phyloP scores from a whole-genome alignment of 1,140 invertebrate genomes.

The Drosophila athabasca region DNA sequence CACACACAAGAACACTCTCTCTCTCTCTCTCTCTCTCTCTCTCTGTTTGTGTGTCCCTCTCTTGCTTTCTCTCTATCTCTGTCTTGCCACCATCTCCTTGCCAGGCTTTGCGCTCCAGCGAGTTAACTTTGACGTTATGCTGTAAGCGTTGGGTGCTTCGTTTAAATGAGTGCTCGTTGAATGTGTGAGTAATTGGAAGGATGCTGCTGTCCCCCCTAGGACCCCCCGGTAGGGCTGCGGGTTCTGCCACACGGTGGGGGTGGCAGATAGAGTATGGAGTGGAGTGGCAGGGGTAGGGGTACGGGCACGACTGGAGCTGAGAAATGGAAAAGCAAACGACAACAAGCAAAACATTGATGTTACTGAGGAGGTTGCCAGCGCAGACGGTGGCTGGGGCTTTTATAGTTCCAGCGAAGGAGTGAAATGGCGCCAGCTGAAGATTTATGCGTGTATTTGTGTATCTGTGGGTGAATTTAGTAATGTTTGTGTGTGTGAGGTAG shows the following conservation, averaged over 20 bases:
- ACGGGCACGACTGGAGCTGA: conserved; percentile 7
- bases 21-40: not conserved
- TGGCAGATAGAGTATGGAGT: not conserved
- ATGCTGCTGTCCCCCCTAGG: conserved; percentile 44
- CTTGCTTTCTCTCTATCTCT: not conserved
- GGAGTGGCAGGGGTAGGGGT: not conserved
- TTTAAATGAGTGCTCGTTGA: conserved; percentile 82
- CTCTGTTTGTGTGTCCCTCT: not conserved
- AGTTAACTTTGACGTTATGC: conserved; percentile 78
- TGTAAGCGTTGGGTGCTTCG: conserved; percentile 78
- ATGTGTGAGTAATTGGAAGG: conserved; percentile 80
- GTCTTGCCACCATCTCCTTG: conserved; percentile 12
- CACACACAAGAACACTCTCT: conserved; percentile 1
- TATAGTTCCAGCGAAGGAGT: conserved; percentile 64
- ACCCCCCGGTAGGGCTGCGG: too few relatives aligned
- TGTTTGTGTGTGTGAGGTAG: conserved; percentile 14
- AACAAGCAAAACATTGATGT: conserved; percentile 73
- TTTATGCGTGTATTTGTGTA: conserved; percentile 60
- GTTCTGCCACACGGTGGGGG: not conserved
- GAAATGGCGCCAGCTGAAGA: conserved; percentile 76
- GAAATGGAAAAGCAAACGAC: conserved; percentile 71
- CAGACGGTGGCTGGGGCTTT: conserved; percentile 59
- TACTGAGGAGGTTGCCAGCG: conserved; percentile 55
- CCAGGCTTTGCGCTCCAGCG: conserved; percentile 51
- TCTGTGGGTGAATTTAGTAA: conserved; percentile 5